Evolutionary conservation across 2,888 invertebrate genomes (phyloP).

Genomic region (Lasioglossum vierecki): DNA sequence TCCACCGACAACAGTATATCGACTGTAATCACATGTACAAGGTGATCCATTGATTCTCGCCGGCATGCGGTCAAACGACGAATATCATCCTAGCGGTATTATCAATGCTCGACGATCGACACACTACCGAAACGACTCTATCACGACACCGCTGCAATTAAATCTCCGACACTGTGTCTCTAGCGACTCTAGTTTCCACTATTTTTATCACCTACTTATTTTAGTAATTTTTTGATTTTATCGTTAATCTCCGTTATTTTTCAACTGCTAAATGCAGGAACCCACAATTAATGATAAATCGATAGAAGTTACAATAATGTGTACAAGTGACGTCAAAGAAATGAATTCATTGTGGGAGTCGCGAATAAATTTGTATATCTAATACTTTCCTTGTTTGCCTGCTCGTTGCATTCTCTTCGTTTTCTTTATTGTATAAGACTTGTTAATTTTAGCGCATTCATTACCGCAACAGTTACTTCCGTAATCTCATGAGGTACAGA

Average conservation of each 20-base stretch:
- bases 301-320: neutral
- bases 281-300: neutral
- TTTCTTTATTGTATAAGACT: neutral
- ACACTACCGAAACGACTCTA: neutral
- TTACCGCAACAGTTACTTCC: neutral
- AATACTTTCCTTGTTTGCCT: neutral
- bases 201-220: neutral
- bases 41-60: slow-evolving; percentile 14
- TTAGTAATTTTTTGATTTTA: neutral
- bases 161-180: neutral
- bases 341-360: neutral
- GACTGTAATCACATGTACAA: slow-evolving; percentile 35
- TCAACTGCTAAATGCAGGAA: neutral
- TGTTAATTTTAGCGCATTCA: neutral
- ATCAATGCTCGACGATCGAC: neutral
- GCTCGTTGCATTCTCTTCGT: no score
- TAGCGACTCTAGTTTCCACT: neutral
- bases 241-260: neutral
- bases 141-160: neutral
- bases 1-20: slow-evolving; percentile 47
- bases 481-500: neutral
- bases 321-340: neutral
- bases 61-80: neutral
- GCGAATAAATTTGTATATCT: neutral
- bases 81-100: neutral